Percentiles rank a stretch among this genome's conserved stretches.
phyloP scores from a whole-genome alignment of 1,140 invertebrate genomes.

The Bombus superbus region DNA sequence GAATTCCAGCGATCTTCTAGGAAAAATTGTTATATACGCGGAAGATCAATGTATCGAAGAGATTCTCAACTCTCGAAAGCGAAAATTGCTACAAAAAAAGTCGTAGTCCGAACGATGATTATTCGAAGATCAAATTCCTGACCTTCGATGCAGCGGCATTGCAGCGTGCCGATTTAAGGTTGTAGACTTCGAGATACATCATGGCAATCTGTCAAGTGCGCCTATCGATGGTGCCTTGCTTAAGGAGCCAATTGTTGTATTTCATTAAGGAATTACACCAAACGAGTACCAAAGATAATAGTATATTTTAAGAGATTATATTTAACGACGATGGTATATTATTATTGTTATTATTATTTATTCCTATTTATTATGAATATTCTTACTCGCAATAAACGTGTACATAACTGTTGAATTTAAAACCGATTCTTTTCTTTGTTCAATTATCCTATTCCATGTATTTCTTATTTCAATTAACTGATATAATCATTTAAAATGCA shows the following conservation, averaged over 20 bases:
- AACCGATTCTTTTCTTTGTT: neutral
- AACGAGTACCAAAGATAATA: constrained; percentile 41
- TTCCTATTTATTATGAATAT: constrained; percentile 60
- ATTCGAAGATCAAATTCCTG: constrained; percentile 14
- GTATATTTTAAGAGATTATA: constrained; percentile 45
- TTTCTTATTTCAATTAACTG: neutral
- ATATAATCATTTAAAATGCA: neutral
- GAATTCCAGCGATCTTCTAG: too few species aligned
- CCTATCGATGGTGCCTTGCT: neutral
- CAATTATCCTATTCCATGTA: neutral
- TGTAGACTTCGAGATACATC: neutral
- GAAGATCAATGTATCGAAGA: neutral
- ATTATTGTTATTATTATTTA: constrained; percentile 37
- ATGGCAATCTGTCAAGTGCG: constrained; percentile 22
- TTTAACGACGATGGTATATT: constrained; percentile 28
- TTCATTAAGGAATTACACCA: constrained; percentile 21
- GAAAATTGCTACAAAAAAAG: neutral
- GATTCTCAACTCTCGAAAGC: neutral
- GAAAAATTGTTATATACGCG: neutral
- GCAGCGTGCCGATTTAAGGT: neutral
- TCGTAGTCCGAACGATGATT: neutral
- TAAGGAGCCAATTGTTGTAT: constrained; percentile 5
- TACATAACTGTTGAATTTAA: constrained; percentile 53
- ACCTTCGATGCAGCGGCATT: neutral
- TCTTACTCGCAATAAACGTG: constrained; percentile 55